Conservation (phyloP, 2,888 invertebrate genomes). For the Athrips mouffetella region DNA sequence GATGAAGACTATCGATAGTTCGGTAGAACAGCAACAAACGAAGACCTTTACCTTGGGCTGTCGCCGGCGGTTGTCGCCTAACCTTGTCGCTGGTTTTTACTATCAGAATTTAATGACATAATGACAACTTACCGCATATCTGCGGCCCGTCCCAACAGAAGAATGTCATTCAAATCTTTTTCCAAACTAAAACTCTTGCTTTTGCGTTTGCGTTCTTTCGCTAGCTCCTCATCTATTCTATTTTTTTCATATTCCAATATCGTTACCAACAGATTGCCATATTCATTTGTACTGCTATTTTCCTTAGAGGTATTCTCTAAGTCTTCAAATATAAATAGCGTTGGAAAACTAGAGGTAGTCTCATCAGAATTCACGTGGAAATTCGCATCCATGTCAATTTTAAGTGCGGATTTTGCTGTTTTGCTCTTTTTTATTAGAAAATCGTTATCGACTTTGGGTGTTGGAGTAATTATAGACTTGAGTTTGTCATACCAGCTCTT, state of each 20-base stretch:
- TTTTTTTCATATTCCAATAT: background rate
- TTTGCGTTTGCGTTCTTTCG: background rate
- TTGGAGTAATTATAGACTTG: background rate
- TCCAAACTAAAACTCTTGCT: background rate
- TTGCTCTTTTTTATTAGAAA: background rate
- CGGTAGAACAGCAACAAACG: too few relatives aligned
- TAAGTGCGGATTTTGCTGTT: background rate
- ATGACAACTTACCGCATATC: too few relatives aligned
- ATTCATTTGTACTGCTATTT: background rate
- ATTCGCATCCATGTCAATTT: background rate
- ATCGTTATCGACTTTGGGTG: background rate
- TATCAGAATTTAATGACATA: too few relatives aligned
- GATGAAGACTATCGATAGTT: too few relatives aligned
- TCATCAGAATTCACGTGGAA: background rate
- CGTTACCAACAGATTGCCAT: background rate
- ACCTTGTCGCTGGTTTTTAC: too few relatives aligned
- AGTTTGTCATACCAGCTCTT: background rate
- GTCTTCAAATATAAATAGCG: background rate
- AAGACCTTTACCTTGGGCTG: too few relatives aligned
- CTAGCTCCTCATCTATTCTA: background rate
- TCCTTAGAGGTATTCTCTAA: background rate
- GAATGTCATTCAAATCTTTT: constrained; percentile 20
- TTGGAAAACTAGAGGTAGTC: background rate
- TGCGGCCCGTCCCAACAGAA: background rate
- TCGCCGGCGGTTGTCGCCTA: too few relatives aligned